Evolutionary conservation across 2,797 vertebrate species (phyloP).

Genomic region (Loris lydekkerianus): DNA sequence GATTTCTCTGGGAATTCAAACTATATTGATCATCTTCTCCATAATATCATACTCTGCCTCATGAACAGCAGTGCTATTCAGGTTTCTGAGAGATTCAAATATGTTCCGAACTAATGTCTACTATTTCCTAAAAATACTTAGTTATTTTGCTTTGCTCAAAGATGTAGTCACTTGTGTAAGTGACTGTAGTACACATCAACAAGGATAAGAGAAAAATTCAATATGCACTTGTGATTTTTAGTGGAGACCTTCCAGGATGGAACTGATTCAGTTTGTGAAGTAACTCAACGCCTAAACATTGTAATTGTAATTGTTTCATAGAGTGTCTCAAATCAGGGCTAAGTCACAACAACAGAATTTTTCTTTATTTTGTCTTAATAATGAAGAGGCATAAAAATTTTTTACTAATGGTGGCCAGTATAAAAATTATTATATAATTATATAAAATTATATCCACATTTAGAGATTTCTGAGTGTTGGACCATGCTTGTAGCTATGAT

Average conservation of each 20-base stretch:
- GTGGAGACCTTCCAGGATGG: background rate
- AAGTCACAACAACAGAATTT: background rate
- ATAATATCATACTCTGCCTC: background rate
- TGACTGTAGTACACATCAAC: background rate
- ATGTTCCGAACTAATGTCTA: background rate
- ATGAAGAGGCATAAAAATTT: too few species aligned
- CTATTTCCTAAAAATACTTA: background rate
- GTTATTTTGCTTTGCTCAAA: background rate
- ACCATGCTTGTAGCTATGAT: background rate
- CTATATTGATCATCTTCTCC: background rate
- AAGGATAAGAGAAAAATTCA: background rate
- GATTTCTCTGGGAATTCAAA: background rate
- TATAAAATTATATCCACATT: background rate
- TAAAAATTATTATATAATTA: too few species aligned
- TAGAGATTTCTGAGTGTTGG: background rate
- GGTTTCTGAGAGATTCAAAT: background rate
- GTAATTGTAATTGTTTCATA: background rate
- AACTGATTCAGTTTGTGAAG: background rate
- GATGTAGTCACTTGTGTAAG: background rate
- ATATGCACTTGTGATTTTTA: background rate
- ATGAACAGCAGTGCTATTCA: background rate
- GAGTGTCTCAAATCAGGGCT: background rate
- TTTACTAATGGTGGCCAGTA: too few species aligned
- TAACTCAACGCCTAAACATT: background rate
- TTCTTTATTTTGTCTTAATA: background rate